Percentiles rank a stretch among this genome's conserved stretches.
Conservation (phyloP, 2,888 invertebrate genomes). For the Drosophila barbarae region DNA sequence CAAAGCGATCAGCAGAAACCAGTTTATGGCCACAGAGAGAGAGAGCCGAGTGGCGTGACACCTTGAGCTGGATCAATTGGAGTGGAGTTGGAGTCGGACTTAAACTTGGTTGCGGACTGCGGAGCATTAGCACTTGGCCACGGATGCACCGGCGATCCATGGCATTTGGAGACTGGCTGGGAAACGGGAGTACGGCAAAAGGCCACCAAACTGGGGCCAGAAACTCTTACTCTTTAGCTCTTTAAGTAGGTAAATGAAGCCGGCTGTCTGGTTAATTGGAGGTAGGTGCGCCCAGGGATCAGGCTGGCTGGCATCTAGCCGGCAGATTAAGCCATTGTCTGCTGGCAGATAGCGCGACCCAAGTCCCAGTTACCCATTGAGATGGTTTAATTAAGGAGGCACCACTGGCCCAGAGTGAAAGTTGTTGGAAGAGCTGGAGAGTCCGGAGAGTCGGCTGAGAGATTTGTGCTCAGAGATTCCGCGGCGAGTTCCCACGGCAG, state of each 20-base stretch:
- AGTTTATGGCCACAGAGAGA: conserved; percentile 11
- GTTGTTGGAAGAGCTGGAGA: conserved; percentile 19
- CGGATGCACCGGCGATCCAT: conserved; percentile 20
- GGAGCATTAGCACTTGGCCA: conserved; percentile 30
- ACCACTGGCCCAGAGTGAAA: conserved; percentile 16
- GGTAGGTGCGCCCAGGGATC: conserved; percentile 58
- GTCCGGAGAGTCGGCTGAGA: conserved; percentile 28
- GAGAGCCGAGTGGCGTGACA: conserved; percentile 25
- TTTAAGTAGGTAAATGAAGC: conserved; percentile 57
- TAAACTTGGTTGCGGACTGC: background rate
- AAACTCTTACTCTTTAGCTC: conserved; percentile 44
- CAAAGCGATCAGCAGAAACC: conserved; percentile 15
- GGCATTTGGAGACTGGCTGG: conserved; percentile 22
- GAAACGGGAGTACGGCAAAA: conserved; percentile 31
- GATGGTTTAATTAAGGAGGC: conserved; percentile 61
- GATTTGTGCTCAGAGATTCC: conserved; percentile 25
- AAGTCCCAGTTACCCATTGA: conserved; percentile 50
- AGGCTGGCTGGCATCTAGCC: conserved; percentile 29
- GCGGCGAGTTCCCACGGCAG: conserved; percentile 59
- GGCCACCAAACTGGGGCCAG: conserved; percentile 26
- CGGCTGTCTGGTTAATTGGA: conserved; percentile 59
- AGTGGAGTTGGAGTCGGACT: background rate
- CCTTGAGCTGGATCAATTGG: conserved; percentile 12
- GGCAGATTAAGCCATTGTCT: conserved; percentile 65
- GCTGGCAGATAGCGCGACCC: conserved; percentile 49